These are phyloP conservation scores for Rambutsinella grinnellia DNA, from an alignment of 2,888 invertebrate species.

Conservation along the genomic window DNA sequence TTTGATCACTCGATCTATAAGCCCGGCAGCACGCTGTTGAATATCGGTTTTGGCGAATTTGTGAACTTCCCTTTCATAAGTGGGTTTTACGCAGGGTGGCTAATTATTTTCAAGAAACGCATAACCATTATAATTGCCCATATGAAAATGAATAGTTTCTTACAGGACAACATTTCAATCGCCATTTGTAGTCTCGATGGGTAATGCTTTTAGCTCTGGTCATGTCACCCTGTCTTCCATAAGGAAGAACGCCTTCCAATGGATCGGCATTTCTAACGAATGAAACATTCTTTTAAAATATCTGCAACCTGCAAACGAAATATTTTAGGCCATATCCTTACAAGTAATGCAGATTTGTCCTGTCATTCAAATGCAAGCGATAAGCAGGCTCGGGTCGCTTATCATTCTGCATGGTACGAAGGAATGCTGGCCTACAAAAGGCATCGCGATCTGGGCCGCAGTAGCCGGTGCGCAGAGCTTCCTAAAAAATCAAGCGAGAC, in stretches of 20 bases:
- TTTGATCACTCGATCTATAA: conserved; percentile 49
- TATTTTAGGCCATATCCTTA: conserved; percentile 18
- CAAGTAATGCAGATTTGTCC: conserved; percentile 62
- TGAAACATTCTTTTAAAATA: too few relatives aligned
- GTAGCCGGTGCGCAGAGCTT: conserved; percentile 59
- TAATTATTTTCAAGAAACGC: neutral
- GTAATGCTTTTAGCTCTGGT: conserved; percentile 55
- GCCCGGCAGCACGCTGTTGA: conserved; percentile 28
- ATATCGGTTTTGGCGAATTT: conserved; percentile 60
- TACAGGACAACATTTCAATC: conserved; percentile 50
- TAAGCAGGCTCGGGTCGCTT: conserved; percentile 62
- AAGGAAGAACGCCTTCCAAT: conserved; percentile 62
- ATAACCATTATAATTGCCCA: neutral
- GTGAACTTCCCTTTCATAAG: conserved; percentile 55
- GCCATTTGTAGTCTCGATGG: conserved; percentile 64
- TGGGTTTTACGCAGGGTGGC: conserved; percentile 30
- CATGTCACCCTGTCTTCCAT: conserved; percentile 63
- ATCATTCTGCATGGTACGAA: conserved; percentile 45
- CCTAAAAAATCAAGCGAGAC: conserved; percentile 35
- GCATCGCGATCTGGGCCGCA: conserved; percentile 58
- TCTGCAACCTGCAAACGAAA: too few relatives aligned
- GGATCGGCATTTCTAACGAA: conserved; percentile 60
- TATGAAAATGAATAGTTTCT: conserved; percentile 1
- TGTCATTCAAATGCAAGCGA: conserved; percentile 59
- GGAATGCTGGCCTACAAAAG: conserved; percentile 47